Conservation (phyloP, 1,140 invertebrate species). For the Pachyrhynchus sulphureomaculatus region DNA sequence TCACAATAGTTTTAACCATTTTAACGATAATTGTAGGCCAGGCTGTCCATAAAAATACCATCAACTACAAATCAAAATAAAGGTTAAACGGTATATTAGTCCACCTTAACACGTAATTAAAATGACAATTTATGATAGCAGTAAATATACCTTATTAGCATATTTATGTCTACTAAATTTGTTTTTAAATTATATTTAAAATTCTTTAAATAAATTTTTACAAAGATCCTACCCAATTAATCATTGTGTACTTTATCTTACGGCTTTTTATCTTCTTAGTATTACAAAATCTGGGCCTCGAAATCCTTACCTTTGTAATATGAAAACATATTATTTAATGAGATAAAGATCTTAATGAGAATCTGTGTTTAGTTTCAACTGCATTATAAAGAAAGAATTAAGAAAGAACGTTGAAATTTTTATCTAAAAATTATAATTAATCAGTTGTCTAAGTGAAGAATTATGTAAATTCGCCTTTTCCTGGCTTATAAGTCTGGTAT, state of each 20-base stretch:
- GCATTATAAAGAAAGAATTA: not conserved
- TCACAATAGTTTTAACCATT: too few species aligned
- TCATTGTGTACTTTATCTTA: not conserved
- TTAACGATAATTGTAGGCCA: too few species aligned
- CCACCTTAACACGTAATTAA: too few species aligned
- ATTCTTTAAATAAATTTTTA: too few species aligned
- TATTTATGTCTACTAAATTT: too few species aligned
- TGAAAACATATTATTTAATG: conserved; percentile 10
- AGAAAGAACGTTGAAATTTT: conserved; percentile 6
- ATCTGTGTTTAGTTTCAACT: conserved; percentile 4
- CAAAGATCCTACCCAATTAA: too few species aligned
- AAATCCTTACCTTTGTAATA: conserved; percentile 1
- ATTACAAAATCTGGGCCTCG: not conserved
- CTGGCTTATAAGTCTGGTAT: not conserved
- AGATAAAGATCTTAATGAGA: conserved; percentile 18
- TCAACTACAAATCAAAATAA: too few species aligned
- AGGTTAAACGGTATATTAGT: too few species aligned
- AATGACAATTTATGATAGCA: too few species aligned
- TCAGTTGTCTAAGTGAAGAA: conserved; percentile 14
- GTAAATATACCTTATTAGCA: too few species aligned
- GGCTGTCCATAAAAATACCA: too few species aligned
- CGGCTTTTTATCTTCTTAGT: not conserved
- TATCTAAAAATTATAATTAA: conserved; percentile 20
- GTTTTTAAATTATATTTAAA: too few species aligned
- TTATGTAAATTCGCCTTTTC: conserved; percentile 13